These are phyloP conservation scores for Pseudococcus viburni DNA, from an alignment of 2,888 invertebrate species.

Conservation along the genomic window DNA sequence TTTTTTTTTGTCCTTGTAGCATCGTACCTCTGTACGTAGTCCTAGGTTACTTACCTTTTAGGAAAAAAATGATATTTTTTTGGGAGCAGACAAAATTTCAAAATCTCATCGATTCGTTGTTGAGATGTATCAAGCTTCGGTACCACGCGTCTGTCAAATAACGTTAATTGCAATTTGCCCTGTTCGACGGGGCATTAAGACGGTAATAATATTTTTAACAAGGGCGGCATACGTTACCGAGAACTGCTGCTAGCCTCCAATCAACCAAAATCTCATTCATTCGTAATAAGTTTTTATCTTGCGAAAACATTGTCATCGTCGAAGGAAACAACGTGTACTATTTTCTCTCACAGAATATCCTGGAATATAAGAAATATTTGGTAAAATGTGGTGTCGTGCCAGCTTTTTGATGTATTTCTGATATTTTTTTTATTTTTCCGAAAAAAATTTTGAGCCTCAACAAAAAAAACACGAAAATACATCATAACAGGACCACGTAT, in stretches of 20 bases:
- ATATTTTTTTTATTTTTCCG: no score
- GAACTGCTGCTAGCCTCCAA: conserved; percentile 48
- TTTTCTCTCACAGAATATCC: no score
- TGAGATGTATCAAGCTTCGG: conserved; percentile 1
- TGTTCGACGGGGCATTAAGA: conserved; percentile 52
- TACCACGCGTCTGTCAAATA: conserved; percentile 52
- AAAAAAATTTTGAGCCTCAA: no score
- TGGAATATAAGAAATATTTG: no score
- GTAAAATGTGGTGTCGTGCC: no score
- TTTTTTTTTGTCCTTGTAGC: neutral
- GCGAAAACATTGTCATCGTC: neutral
- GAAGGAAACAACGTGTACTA: conserved; percentile 28
- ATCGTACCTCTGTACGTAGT: no score
- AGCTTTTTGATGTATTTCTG: no score
- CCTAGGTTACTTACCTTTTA: neutral
- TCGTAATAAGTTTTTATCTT: conserved; percentile 50
- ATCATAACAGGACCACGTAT: no score
- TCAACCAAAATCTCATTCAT: conserved; percentile 57
- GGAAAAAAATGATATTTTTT: neutral
- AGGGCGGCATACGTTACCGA: conserved; percentile 47
- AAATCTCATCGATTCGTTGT: conserved; percentile 26
- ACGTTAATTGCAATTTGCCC: conserved; percentile 55
- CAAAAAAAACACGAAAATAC: no score
- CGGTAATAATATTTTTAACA: conserved; percentile 52
- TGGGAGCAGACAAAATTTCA: neutral